Conservation (phyloP, 2,888 invertebrate species). For the Plusia festucae region DNA sequence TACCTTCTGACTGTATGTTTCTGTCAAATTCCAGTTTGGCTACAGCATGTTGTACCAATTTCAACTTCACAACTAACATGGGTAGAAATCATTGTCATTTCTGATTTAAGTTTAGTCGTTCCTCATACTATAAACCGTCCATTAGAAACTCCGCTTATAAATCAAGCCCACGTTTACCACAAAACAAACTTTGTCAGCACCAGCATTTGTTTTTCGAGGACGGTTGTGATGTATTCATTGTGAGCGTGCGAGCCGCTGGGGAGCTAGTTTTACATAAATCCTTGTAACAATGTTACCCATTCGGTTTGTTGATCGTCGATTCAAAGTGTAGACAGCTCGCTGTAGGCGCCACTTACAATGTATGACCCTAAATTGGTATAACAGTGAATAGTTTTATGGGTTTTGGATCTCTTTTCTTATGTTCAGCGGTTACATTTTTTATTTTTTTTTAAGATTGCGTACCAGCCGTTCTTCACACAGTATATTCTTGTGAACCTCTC, state of each 20-base stretch:
- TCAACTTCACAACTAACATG: too few species aligned
- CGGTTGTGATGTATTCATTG: conserved; percentile 41
- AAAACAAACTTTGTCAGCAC: background rate
- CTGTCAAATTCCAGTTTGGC: too few species aligned
- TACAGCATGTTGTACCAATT: too few species aligned
- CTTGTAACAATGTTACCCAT: conserved; percentile 21
- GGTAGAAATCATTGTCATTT: too few species aligned
- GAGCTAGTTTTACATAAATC: conserved; percentile 43
- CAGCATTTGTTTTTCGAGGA: conserved; percentile 19
- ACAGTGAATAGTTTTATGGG: conserved; percentile 8
- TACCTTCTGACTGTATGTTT: too few species aligned
- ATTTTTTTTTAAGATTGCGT: too few species aligned
- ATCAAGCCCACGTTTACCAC: background rate
- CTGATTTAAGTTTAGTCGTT: background rate
- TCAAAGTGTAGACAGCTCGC: conserved; percentile 28
- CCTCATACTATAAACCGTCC: background rate
- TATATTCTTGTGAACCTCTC: too few species aligned
- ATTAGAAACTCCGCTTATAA: background rate
- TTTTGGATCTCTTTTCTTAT: background rate
- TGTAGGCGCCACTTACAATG: conserved; percentile 23
- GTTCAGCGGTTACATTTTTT: too few species aligned
- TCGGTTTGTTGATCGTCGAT: conserved; percentile 28
- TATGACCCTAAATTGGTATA: conserved; percentile 12
- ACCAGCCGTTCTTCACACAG: too few species aligned
- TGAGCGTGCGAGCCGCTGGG: conserved; percentile 44